These are phyloP conservation scores for Protosalanx chinensis DNA, from an alignment of 2,797 vertebrate species.

Conservation along the genomic window DNA sequence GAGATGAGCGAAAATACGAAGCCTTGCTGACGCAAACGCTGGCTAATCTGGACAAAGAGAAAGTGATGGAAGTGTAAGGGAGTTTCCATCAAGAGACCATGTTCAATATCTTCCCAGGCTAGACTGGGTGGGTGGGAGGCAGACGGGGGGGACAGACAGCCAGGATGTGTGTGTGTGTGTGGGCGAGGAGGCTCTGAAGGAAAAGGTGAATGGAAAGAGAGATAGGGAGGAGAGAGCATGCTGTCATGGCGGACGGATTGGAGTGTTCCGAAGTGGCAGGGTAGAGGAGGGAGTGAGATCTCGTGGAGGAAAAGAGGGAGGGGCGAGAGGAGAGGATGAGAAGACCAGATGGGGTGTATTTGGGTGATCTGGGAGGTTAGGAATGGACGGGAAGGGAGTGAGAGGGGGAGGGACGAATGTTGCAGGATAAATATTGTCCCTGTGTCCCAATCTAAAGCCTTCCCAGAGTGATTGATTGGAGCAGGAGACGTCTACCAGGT, in stretches of 20 bases:
- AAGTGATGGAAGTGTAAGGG: too few species aligned
- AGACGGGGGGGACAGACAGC: too few species aligned
- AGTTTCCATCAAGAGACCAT: too few species aligned
- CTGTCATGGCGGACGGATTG: too few species aligned
- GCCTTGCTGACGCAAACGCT: too few species aligned
- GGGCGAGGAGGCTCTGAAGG: too few species aligned
- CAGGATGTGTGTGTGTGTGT: too few species aligned
- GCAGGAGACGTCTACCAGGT: conserved; percentile 26
- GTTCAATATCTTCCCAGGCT: too few species aligned
- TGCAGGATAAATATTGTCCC: conserved; percentile 3
- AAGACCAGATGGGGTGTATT: not conserved
- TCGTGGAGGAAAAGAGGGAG: not conserved
- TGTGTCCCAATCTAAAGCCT: conserved; percentile 26
- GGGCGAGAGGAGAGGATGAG: not conserved
- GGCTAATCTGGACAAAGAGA: too few species aligned
- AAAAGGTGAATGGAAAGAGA: not conserved
- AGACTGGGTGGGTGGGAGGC: too few species aligned
- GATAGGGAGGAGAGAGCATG: not conserved
- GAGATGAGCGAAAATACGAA: too few species aligned
- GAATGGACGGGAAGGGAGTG: conserved; percentile 6
- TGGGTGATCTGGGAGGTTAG: not conserved
- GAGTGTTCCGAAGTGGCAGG: not conserved
- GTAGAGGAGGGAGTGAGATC: not conserved
- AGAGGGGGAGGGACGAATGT: conserved; percentile 15
- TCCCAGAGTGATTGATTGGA: not conserved